These are phyloP conservation scores for Lordiphosa stackelbergi DNA, from an alignment of 1,140 invertebrate genomes.

Conservation along the genomic window DNA sequence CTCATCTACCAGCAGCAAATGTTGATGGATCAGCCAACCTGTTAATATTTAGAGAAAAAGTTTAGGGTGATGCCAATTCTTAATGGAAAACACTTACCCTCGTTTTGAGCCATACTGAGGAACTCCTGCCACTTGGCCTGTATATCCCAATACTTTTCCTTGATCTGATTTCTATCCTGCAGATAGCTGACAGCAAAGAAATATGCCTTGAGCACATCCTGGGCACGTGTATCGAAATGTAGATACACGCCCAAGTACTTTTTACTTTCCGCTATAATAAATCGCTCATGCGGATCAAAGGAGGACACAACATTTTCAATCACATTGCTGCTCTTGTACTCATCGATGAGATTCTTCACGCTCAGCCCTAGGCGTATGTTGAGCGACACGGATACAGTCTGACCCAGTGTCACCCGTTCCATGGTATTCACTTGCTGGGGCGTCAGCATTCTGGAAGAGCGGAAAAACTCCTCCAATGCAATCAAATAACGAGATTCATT, in stretches of 20 bases:
- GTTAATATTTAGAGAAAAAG: conserved; percentile 1
- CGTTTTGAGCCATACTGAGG: conserved; percentile 67
- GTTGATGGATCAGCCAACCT: conserved; percentile 79
- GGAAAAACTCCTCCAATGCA: conserved; percentile 82
- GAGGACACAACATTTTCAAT: conserved; percentile 77
- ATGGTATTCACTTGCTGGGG: conserved; percentile 79
- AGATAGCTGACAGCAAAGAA: conserved; percentile 77
- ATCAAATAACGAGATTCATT: conserved; percentile 87
- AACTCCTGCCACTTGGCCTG: conserved; percentile 77
- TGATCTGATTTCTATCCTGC: conserved; percentile 75
- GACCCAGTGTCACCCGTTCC: conserved; percentile 81
- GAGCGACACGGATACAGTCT: conserved; percentile 75
- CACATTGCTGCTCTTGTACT: conserved; percentile 56
- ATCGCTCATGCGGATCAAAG: conserved; percentile 77
- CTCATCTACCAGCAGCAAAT: conserved; percentile 79
- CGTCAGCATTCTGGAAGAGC: conserved; percentile 77
- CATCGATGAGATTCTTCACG: conserved; percentile 59
- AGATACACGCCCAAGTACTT: conserved; percentile 72
- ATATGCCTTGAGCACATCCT: conserved; percentile 75
- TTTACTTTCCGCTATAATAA: conserved; percentile 75
- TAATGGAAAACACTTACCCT: conserved; percentile 23
- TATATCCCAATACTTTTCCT: conserved; percentile 78
- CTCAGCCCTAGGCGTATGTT: conserved; percentile 72
- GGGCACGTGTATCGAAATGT: conserved; percentile 69
- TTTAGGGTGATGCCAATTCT: no score